Evolutionary conservation across 2,113 vertebrate genomes (phyloP), one percentile per base, ranked within the genome.

Genomic region (Epinephelus moara): DNA sequence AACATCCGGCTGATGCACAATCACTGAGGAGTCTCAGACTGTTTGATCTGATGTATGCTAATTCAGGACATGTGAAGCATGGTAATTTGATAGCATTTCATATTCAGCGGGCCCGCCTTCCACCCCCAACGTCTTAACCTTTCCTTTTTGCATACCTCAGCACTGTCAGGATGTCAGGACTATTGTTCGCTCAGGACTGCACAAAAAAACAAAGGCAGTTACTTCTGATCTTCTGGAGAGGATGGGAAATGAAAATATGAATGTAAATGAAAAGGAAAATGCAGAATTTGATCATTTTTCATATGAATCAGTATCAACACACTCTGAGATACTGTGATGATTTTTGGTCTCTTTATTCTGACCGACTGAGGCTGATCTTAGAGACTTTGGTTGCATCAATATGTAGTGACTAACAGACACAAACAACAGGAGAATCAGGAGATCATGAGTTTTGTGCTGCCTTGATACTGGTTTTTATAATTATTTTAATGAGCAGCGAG

Each of bases 31-130:
- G 87, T 89, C 85, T 72, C 64, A 14, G 80, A 67, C 85, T 75
- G 84, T 93, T 93, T 89, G 85, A 94, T 89, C 92, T 89, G 90
- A 91, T 93, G 78, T 91, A 93, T 93, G 91, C 85, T 93, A 93
- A 93, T 94, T 84, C 11, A 2, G 75, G 63, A 87, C 89, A 91
- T 90, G 89, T 89, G 91, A 92, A 61, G 87, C 76, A 92, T 91
- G 90, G 76, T 90, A 91, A 93, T 94, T 88, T 84, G 63, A 85
- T 85, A 88, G 78, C 42, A 73, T 85, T 84, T 92, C 67, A 80
- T 86, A 78, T 88, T 91, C 40, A 6, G 3, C 9, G 2, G 59
- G 19, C 25, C 49, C 17, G 13, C 64, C 71, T 21, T 69, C 57
- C 70, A 52, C 47, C 55, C 23, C 11, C 17, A 50, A 37, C 37